Evolutionary conservation across 2,888 invertebrate species (phyloP).

Genomic region (Xanthostigma xanthostigma): DNA sequence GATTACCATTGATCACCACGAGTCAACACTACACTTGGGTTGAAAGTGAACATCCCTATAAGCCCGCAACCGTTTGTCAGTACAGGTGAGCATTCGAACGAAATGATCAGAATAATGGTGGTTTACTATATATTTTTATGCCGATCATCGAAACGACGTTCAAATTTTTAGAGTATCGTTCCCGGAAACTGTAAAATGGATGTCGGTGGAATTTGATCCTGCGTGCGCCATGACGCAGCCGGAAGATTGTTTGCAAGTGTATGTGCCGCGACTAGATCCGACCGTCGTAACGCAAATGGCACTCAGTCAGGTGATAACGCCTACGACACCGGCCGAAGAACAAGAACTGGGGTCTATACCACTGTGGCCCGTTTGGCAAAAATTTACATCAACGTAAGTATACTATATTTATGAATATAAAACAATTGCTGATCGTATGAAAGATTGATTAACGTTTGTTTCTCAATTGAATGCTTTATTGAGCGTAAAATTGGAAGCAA

Average conservation of each 20-base stretch:
- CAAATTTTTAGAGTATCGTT: constrained; percentile 56
- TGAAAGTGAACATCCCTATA: constrained; percentile 95
- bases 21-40: constrained; percentile 81
- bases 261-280: constrained; percentile 36
- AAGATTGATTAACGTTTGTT: not conserved
- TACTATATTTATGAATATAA: not conserved
- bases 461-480: not conserved
- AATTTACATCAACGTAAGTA: constrained; percentile 40
- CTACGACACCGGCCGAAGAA: constrained; percentile 19
- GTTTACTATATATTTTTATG: not conserved
- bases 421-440: too few species aligned
- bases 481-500: not conserved
- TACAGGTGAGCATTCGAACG: constrained; percentile 41
- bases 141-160: constrained; percentile 1
- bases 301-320: constrained; percentile 18
- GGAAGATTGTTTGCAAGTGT: constrained; percentile 73
- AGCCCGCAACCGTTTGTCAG: constrained; percentile 70
- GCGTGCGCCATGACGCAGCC: constrained; percentile 85
- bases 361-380: constrained; percentile 50
- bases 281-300: constrained; percentile 4
- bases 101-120: too few species aligned
- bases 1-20: constrained; percentile 39
- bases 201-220: constrained; percentile 85
- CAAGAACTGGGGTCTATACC: constrained; percentile 24
- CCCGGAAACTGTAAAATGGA: constrained; percentile 77